Base-by-base conservation (phyloP, 2,797 vertebrate genomes). In the Macropus fuliginosus region DNA sequence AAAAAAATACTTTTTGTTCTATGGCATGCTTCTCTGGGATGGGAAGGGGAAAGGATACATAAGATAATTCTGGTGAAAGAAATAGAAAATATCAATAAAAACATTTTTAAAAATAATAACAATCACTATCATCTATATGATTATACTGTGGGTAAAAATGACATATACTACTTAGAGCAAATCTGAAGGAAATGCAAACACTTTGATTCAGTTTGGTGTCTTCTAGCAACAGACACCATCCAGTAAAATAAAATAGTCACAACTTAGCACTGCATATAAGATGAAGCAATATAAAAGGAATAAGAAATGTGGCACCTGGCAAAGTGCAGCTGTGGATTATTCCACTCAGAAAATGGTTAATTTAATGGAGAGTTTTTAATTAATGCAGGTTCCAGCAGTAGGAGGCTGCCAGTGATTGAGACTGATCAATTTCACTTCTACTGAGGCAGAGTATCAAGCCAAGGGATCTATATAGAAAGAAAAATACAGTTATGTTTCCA, bases 131-230 rank as follows among this genome's bases (percentile, higher is more conserved):
- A 94, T 95, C 59, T 93, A 81, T 46, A 4, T 21, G 4, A 24
- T 81, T 95, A 91, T 94, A 94, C 95, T 93, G 91, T 66, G 96
- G 87, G 96, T 96, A 96, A 96, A 97, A 92, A 18, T 92, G 62
- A 96, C 94, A 18, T 81, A 13, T 4, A 92, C 29, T 54, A 93
- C 92, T 95, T 97, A 97, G 52, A 96, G 54, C 93, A 95, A 97
- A 57, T 91, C 91, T 93, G 95, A 95, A 95, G 95, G 55, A 93
- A 95, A 87, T 34, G 31, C 12, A 55, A 46, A 87, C 21, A 34
- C 62, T 40, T 94, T n/a, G 5, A 46, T 81, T 81, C 74, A 46
- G 27, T 81, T 81, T 81, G 66, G 66, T 74, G 40, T 81, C 74
- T 81, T 81, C 40, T 27, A 81, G 66, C 6, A 40, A 10, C 74